Evolutionary conservation across 2,888 invertebrate genomes (phyloP).

Genomic region (Lomographa bimaculata): DNA sequence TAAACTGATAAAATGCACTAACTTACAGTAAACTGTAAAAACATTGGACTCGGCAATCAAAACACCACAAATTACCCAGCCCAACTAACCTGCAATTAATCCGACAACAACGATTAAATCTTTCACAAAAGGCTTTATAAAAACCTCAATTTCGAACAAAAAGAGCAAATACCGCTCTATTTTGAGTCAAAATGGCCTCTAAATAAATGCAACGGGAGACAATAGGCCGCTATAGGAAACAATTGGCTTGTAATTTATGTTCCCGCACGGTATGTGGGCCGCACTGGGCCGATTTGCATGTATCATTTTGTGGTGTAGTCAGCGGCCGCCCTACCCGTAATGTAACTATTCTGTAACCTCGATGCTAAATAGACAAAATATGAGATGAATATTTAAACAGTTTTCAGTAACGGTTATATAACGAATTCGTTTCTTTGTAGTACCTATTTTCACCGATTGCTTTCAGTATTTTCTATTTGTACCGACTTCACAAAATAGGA

Average conservation of each 20-base stretch:
- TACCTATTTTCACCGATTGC: too few relatives aligned
- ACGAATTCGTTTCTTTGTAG: too few relatives aligned
- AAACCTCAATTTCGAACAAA: conserved; percentile 26
- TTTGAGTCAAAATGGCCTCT: conserved; percentile 47
- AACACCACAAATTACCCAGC: background rate
- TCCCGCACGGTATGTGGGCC: conserved; percentile 57
- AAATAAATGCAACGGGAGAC: conserved; percentile 51
- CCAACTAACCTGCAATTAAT: conserved; percentile 3
- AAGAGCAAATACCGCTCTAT: conserved; percentile 25
- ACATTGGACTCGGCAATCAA: too few relatives aligned
- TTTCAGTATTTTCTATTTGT: too few relatives aligned
- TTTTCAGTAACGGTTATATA: too few relatives aligned
- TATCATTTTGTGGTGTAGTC: conserved; percentile 36
- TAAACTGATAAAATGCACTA: too few relatives aligned
- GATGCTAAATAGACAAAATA: too few relatives aligned
- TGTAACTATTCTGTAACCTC: conserved; percentile 16
- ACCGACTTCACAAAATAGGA: too few relatives aligned
- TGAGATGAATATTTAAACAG: too few relatives aligned
- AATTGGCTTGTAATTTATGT: conserved; percentile 72
- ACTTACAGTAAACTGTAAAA: too few relatives aligned
- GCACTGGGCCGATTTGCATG: conserved; percentile 37
- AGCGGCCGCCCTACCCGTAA: conserved; percentile 21
- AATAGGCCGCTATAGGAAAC: conserved; percentile 66
- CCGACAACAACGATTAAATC: conserved; percentile 23
- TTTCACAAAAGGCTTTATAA: conserved; percentile 25